A percentile compares a stretch with the other conserved stretches of the same genome.
phyloP scores from a whole-genome alignment of 2,113 vertebrate species.

The Pangasianodon hypophthalmus region DNA sequence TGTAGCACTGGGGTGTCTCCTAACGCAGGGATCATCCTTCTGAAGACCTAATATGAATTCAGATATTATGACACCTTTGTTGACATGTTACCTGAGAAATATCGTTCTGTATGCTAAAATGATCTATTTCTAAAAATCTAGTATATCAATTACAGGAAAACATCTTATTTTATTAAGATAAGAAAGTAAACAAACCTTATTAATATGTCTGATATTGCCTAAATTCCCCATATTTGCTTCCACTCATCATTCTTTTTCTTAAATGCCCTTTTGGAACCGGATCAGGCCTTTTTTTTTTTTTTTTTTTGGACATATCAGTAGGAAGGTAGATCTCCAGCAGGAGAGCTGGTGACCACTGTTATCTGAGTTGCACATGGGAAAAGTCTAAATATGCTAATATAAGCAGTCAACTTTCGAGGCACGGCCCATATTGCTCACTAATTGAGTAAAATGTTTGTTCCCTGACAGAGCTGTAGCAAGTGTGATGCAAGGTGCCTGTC shows the following conservation, averaged over 20 bases:
- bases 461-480: constrained; percentile 89
- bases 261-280: background rate
- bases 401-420: background rate
- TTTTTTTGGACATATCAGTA: background rate
- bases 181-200: background rate
- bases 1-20: background rate
- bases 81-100: background rate
- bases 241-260: background rate
- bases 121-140: background rate
- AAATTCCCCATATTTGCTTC: background rate
- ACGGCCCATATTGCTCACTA: background rate
- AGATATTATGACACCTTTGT: background rate
- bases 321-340: background rate
- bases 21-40: background rate
- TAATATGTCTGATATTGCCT: background rate
- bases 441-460: constrained; percentile 47
- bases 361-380: background rate
- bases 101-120: background rate
- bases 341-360: background rate
- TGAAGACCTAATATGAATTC: background rate
- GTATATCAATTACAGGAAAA: background rate
- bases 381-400: background rate
- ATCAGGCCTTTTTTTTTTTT: background rate
- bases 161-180: background rate
- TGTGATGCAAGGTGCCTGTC: constrained; percentile 92